Percentiles rank a stretch among this genome's conserved stretches.
These are phyloP conservation scores for Heteronetta atricapilla DNA, from an alignment of 2,113 vertebrate genomes.

Conservation along the genomic window DNA sequence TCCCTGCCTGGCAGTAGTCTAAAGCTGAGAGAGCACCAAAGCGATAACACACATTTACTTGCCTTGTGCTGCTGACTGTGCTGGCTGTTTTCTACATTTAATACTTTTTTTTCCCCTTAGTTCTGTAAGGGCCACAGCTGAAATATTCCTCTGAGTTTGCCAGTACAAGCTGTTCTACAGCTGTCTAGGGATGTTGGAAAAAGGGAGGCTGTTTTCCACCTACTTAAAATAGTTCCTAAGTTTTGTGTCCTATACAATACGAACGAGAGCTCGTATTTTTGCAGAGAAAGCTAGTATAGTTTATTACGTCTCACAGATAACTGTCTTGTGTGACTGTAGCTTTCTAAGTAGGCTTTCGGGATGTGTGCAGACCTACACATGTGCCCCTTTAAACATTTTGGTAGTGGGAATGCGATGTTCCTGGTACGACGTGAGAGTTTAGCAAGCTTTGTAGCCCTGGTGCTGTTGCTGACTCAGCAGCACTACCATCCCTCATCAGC, in stretches of 20 bases:
- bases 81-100: not conserved
- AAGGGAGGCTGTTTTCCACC: constrained; percentile 4
- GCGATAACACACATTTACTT: not conserved
- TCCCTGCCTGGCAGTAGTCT: not conserved
- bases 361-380: not conserved
- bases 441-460: not conserved
- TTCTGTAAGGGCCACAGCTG: not conserved
- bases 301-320: not conserved
- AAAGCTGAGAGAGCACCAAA: not conserved
- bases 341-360: not conserved
- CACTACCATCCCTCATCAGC: not conserved
- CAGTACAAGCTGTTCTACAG: constrained; percentile 41
- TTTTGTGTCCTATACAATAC: not conserved
- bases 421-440: not conserved
- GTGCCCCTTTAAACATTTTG: not conserved
- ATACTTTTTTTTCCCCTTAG: not conserved
- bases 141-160: not conserved
- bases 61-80: not conserved
- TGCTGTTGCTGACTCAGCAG: not conserved
- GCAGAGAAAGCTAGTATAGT: not conserved
- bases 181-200: not conserved
- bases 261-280: not conserved
- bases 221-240: not conserved
- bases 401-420: not conserved
- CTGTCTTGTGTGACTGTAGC: not conserved